These are phyloP conservation scores for Nymphicus hollandicus DNA, from an alignment of 2,113 vertebrate species.

Conservation along the genomic window DNA sequence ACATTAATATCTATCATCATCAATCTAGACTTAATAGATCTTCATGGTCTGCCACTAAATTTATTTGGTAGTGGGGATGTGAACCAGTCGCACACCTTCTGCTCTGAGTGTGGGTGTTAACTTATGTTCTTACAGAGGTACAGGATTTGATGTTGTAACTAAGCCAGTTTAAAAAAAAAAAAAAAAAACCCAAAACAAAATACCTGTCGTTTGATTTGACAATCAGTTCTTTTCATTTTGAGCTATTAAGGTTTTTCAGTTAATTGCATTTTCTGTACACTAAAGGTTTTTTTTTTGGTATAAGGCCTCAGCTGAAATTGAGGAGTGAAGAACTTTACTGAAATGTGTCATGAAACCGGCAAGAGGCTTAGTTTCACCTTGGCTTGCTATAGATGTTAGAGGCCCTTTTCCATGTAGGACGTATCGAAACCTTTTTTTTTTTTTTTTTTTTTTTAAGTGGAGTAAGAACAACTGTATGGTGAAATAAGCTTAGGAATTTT, in stretches of 20 bases:
- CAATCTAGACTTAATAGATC: no score
- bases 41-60: not conserved
- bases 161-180: not conserved
- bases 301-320: not conserved
- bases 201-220: no score
- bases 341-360: not conserved
- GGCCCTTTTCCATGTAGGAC: not conserved
- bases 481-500: not conserved
- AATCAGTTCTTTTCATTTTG: not conserved
- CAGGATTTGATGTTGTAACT: not conserved
- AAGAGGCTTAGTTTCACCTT: not conserved
- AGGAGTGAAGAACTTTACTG: not conserved
- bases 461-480: not conserved
- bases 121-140: not conserved
- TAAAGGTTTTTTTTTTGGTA: not conserved
- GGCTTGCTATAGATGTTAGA: not conserved
- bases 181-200: no score
- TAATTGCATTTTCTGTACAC: not conserved
- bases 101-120: not conserved
- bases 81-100: not conserved
- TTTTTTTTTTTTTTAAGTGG: not conserved
- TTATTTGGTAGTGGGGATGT: not conserved
- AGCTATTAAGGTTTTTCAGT: not conserved
- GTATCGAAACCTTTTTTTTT: not conserved
- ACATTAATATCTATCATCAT: no score